Conservation (phyloP, 2,797 vertebrate species). For the Tokudaia muenninki region DNA sequence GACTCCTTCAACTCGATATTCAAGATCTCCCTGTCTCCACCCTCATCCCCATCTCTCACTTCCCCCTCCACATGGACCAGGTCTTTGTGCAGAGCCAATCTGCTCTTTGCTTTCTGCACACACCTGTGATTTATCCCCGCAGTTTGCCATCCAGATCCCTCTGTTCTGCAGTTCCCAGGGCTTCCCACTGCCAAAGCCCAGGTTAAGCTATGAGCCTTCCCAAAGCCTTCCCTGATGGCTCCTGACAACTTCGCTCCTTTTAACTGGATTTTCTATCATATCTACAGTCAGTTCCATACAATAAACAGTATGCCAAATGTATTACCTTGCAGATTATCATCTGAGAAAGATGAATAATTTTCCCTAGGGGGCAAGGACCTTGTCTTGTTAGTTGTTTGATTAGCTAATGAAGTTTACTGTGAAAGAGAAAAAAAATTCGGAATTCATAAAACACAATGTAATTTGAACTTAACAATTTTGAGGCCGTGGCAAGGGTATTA, state of each 20-base stretch:
- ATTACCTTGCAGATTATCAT: conserved; percentile 46
- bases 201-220: not conserved
- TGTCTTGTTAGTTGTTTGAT: conserved; percentile 49
- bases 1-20: not conserved
- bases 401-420: conserved; percentile 50
- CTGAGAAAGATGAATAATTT: conserved; percentile 52
- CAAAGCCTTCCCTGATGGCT: not conserved
- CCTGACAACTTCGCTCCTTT: not conserved
- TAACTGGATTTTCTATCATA: conserved; percentile 28
- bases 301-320: conserved; percentile 16
- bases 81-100: not conserved
- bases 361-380: conserved; percentile 46
- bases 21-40: not conserved
- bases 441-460: not conserved
- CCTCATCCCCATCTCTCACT: not conserved
- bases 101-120: not conserved
- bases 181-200: not conserved
- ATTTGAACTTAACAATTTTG: conserved; percentile 49
- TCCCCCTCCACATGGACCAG: not conserved
- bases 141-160: not conserved
- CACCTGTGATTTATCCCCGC: not conserved
- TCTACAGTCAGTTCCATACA: not conserved
- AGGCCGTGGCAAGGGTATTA: not conserved
- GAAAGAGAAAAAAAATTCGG: conserved; percentile 1
- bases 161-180: not conserved